Percentiles rank a stretch among this genome's conserved stretches.
Conservation (phyloP, 2,113 vertebrate genomes). For the Bufo gargarizans region DNA sequence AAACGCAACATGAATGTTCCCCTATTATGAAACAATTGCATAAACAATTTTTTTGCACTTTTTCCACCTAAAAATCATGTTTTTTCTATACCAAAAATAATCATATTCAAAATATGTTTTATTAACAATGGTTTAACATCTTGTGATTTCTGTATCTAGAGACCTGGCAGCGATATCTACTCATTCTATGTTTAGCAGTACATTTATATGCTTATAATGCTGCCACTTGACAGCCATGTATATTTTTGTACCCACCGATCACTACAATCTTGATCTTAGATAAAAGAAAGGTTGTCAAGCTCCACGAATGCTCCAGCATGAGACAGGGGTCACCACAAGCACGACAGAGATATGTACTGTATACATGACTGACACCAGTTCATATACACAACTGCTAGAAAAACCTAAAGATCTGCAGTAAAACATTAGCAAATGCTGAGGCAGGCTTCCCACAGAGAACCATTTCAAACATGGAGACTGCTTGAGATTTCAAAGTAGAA, state of each 20-base stretch:
- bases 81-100: too few species aligned
- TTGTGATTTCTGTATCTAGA: neutral
- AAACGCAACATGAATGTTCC: too few species aligned
- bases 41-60: too few species aligned
- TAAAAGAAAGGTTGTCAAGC: neutral
- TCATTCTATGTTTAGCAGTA: neutral
- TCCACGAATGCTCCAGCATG: neutral
- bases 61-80: too few species aligned
- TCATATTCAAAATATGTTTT: too few species aligned
- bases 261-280: neutral
- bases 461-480: constrained; percentile 30
- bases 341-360: neutral
- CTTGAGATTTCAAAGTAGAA: constrained; percentile 34
- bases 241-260: neutral
- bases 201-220: neutral
- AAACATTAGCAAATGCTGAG: constrained; percentile 18
- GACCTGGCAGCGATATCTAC: neutral
- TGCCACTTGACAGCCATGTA: neutral
- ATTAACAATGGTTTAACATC: too few species aligned
- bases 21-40: too few species aligned
- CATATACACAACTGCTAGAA: neutral
- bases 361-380: neutral
- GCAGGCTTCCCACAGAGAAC: constrained; percentile 33
- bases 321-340: neutral
- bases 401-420: constrained; percentile 6